Conservation (phyloP, 2,888 invertebrate genomes). For the Gastracanthus pulcherrimus region DNA sequence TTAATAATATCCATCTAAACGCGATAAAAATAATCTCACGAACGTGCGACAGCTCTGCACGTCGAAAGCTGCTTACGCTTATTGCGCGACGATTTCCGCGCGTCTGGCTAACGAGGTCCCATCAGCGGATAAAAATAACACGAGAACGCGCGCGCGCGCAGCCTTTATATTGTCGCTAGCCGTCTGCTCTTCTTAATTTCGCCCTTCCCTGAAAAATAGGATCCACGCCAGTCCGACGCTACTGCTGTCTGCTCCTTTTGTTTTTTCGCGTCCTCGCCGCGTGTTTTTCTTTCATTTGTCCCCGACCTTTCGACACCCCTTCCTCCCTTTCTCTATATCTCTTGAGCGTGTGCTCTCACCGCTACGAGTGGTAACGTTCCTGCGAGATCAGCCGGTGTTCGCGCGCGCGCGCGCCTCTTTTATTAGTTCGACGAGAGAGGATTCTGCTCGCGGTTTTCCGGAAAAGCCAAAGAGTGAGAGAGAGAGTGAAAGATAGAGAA, state of each 20-base stretch:
- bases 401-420: constrained; percentile 61
- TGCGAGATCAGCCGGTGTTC: not conserved
- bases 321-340: not conserved
- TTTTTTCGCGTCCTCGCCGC: constrained; percentile 60
- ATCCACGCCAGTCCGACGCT: not conserved
- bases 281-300: constrained; percentile 54
- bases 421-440: constrained; percentile 68
- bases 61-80: not conserved
- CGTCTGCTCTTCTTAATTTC: constrained; percentile 39
- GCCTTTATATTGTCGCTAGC: constrained; percentile 15
- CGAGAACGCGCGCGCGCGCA: not conserved
- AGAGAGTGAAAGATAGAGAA: not conserved
- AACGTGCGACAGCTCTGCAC: not conserved
- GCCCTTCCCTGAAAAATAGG: constrained; percentile 69
- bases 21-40: not conserved
- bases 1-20: too few relatives aligned
- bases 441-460: constrained; percentile 13
- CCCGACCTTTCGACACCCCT: constrained; percentile 1
- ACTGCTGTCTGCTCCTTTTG: constrained; percentile 60
- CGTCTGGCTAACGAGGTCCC: constrained; percentile 15
- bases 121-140: constrained; percentile 40
- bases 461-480: not conserved
- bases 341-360: not conserved
- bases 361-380: not conserved
- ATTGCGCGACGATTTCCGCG: not conserved